phyloP scores from a whole-genome alignment of 2,888 invertebrate genomes.

The Campoplex capitator region DNA sequence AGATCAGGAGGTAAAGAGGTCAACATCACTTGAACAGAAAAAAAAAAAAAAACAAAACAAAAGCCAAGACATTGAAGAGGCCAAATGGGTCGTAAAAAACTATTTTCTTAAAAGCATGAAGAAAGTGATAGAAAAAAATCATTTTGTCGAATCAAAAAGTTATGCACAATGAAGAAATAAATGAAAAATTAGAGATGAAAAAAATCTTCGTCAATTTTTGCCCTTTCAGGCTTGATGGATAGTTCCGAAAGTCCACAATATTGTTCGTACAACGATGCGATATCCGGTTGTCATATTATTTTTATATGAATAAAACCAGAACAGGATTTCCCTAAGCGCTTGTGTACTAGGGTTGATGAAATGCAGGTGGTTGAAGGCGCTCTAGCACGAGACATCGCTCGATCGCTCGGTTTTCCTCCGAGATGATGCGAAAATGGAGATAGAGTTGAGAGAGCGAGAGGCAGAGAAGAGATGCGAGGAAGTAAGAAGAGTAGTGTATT shows the following conservation, averaged over 20 bases:
- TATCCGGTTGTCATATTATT: conserved; percentile 17
- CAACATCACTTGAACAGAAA: neutral
- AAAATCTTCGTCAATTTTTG: neutral
- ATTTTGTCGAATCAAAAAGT: neutral
- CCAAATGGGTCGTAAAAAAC: neutral
- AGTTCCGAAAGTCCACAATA: neutral
- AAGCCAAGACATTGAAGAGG: too few species aligned
- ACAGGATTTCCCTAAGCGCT: conserved; percentile 1
- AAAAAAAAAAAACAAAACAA: neutral
- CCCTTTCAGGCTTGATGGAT: neutral
- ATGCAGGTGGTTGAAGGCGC: neutral
- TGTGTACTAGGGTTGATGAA: neutral
- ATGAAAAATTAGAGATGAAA: neutral
- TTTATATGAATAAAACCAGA: conserved; percentile 19
- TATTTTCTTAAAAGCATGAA: neutral
- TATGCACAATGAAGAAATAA: too few species aligned
- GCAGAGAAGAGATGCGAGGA: neutral
- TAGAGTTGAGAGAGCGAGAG: conserved; percentile 2
- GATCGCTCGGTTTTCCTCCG: conserved; percentile 36
- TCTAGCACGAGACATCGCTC: conserved; percentile 20
- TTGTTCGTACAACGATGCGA: neutral
- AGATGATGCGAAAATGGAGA: conserved; percentile 48
- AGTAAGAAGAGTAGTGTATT: conserved; percentile 63
- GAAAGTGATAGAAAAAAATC: neutral
- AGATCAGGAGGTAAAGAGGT: neutral